phyloP scores from a whole-genome alignment of 1,140 invertebrate genomes.

The Drosophila fuyamai region DNA sequence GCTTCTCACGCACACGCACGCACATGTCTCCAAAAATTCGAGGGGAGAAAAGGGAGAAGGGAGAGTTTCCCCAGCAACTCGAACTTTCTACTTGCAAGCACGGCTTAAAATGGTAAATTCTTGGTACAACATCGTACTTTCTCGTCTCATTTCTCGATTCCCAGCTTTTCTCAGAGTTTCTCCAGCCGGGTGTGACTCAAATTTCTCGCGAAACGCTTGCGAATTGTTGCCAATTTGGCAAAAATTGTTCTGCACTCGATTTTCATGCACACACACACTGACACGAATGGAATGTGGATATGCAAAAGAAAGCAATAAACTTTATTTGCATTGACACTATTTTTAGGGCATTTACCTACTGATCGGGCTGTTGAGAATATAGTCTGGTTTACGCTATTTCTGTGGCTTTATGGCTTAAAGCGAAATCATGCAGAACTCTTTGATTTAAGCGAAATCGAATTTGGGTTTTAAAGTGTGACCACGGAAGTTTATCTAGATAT shows the following conservation, averaged over 20 bases:
- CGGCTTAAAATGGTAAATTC: not conserved
- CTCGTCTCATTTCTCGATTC: not conserved
- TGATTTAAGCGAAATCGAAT: slow-evolving; percentile 9
- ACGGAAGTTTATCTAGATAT: slow-evolving; percentile 7
- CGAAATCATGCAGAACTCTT: slow-evolving; percentile 2
- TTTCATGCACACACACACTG: slow-evolving; percentile 55
- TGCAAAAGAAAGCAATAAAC: slow-evolving; percentile 34
- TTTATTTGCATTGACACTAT: too few species aligned
- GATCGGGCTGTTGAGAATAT: not conserved
- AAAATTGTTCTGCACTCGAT: slow-evolving; percentile 59
- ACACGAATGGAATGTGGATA: slow-evolving; percentile 64
- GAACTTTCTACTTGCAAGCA: slow-evolving; percentile 41
- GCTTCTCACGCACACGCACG: slow-evolving; percentile 43
- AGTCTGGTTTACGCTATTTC: slow-evolving; percentile 3
- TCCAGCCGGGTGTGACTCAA: slow-evolving; percentile 47
- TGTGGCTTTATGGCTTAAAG: not conserved
- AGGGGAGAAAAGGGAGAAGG: slow-evolving; percentile 2
- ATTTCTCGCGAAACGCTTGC: slow-evolving; percentile 51
- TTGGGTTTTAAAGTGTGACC: slow-evolving; percentile 8
- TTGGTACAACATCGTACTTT: slow-evolving; percentile 6
- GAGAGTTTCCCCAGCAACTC: slow-evolving; percentile 39
- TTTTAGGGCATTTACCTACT: not conserved
- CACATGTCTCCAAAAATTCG: slow-evolving; percentile 35
- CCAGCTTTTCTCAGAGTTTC: slow-evolving; percentile 8
- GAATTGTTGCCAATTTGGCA: slow-evolving; percentile 73